Evolutionary conservation across 2,888 invertebrate species (phyloP), one percentile per base, ranked within the genome.

Genomic region (Cerastoderma edule): DNA sequence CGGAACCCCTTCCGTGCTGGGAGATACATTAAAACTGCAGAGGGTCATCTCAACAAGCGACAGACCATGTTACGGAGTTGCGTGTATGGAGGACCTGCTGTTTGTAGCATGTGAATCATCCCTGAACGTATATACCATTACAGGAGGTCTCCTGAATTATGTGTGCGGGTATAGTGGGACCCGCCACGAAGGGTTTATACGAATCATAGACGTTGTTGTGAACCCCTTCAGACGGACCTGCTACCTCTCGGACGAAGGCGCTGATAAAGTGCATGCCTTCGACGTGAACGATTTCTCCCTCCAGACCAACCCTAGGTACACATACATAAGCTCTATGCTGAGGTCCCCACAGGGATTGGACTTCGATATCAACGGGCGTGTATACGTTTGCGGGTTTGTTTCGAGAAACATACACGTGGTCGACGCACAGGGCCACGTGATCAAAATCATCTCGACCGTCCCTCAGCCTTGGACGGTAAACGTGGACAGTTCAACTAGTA

Each of bases 391-490:
- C 39, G 81, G 75, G 4, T 81, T 81, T 53, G 72, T 72, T 10
- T 81, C 81, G 0, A 75, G 75, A 46, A 78, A 72, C 16, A 67
- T 81, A 22, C 81, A 81, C 64, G 50, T 71, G 4, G 33, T 80
- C n/a, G 69, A 27, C n/a, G 24, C 39, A 13, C 22, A 65, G 6
- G 80, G 80, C 0, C 35, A 44, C 13, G 32, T 67, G 28, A n/a
- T 48, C 3, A 57, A 46, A 39, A 69, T 74, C 30, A 53, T 80
- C 6, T 53, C 63, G 13, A 64, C 65, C 19, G 44, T 30, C 8
- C 48, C 54, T 30, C 35, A 75, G 28, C 79, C 79, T 1, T 75
- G 72, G 50, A 48, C 54, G 13, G 32, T 76, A 19, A 24, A 27
- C 8, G 56, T 68, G 13, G 72, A 76, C 30, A 28, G 44, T 44